A percentile compares a stretch with the other conserved stretches of the same genome.
phyloP scores from a whole-genome alignment of 2,797 vertebrate species.

The Leptatherina wallacei region DNA sequence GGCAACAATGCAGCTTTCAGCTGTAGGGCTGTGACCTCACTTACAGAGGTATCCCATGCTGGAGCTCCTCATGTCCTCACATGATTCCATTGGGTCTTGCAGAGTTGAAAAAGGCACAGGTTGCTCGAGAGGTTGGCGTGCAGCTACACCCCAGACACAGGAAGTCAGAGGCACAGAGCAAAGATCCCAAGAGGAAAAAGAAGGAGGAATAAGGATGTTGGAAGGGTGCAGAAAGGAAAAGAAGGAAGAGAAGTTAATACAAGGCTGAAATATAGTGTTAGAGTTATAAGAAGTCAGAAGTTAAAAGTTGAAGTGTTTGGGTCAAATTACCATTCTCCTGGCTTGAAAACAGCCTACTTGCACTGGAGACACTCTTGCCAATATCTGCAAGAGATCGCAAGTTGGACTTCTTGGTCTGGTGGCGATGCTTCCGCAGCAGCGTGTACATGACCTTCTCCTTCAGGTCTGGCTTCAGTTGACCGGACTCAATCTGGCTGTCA shows the following conservation, averaged over 20 bases:
- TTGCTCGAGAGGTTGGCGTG: slow-evolving; percentile 88
- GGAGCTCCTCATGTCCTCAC: slow-evolving; percentile 90
- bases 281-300: slow-evolving; percentile 1
- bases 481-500: slow-evolving; percentile 91
- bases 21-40: slow-evolving; percentile 60
- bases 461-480: slow-evolving; percentile 89
- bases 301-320: background rate
- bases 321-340: slow-evolving; percentile 92
- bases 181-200: slow-evolving; percentile 13
- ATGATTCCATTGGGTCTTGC: slow-evolving; percentile 87
- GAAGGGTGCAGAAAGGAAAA: slow-evolving; percentile 25
- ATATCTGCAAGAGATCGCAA: slow-evolving; percentile 97
- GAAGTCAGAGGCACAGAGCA: slow-evolving; percentile 45
- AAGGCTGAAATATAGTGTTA: slow-evolving; percentile 4
- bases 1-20: slow-evolving; percentile 18
- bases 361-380: slow-evolving; percentile 97
- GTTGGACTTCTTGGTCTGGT: slow-evolving; percentile 99
- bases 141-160: slow-evolving; percentile 72
- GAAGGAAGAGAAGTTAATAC: slow-evolving; percentile 26
- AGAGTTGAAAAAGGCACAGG: slow-evolving; percentile 90
- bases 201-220: slow-evolving; percentile 6
- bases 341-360: slow-evolving; percentile 95
- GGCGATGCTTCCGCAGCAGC: slow-evolving; percentile 93
- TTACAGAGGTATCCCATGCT: slow-evolving; percentile 92
- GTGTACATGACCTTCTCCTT: slow-evolving; percentile 97